Conservation (phyloP, 2,888 invertebrate genomes). For the Dilophus febrilis region DNA sequence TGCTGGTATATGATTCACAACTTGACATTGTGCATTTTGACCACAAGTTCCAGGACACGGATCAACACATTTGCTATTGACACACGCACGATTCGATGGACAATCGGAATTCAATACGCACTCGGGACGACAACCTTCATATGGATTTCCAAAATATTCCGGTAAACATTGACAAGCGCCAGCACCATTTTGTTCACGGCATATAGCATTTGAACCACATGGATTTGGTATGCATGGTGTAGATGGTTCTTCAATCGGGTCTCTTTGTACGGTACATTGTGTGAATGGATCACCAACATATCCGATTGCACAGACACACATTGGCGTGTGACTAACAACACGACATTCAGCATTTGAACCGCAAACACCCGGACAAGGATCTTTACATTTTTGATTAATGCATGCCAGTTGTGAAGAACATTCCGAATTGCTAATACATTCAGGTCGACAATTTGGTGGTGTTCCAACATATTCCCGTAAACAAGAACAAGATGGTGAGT, state of each 20-base stretch:
- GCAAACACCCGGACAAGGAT: conserved; percentile 71
- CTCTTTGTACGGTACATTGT: conserved; percentile 35
- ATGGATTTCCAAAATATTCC: conserved; percentile 56
- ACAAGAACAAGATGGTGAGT: conserved; percentile 63
- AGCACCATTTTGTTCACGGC: conserved; percentile 37
- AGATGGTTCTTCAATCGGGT: conserved; percentile 31
- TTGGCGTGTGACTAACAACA: conserved; percentile 62
- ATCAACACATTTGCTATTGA: conserved; percentile 50
- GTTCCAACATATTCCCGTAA: conserved; percentile 59
- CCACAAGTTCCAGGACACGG: conserved; percentile 62
- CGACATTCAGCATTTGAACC: conserved; percentile 44
- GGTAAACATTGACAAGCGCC: conserved; percentile 54
- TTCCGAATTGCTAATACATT: conserved; percentile 63
- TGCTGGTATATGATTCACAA: conserved; percentile 57
- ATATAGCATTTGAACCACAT: conserved; percentile 45
- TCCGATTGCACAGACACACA: conserved; percentile 57
- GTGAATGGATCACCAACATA: conserved; percentile 64
- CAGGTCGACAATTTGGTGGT: conserved; percentile 63
- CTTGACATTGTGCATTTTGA: conserved; percentile 51
- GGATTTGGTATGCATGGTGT: conserved; percentile 47
- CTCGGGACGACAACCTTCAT: conserved; percentile 50
- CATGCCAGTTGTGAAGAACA: conserved; percentile 62
- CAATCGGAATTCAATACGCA: conserved; percentile 54
- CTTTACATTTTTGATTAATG: conserved; percentile 60
- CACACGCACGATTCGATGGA: conserved; percentile 44